Evolutionary conservation across 1,140 invertebrate genomes (phyloP), one percentile per base, ranked within the genome.

Genomic region (Cephus cinctus): DNA sequence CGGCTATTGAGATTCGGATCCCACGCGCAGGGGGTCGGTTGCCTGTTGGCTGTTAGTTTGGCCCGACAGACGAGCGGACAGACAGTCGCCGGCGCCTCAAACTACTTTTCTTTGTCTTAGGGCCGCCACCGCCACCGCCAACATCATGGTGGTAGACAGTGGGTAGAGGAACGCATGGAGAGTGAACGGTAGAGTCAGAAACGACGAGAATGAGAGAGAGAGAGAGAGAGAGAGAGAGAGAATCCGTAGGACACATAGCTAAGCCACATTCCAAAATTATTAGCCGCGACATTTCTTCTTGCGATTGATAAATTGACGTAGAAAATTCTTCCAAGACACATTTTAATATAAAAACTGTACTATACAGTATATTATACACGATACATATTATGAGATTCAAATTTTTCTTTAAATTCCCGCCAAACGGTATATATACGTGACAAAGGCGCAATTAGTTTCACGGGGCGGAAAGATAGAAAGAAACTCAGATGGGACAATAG

Each of bases 101-200:
- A 59, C 57, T 59, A 57, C 54, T 59, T 59, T 48, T 57, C 57
- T 60, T 57, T 54, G 57, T 60, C 57, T 60, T 57, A 43, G 30
- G 36, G 43, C 52, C 57, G 52, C 48, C 48, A 44, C 48, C 51
- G 47, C 16, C 40, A 35, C 22, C 34, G 40, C 42, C 23, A n/a
- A n/a, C n/a, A n/a, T n/a, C n/a, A n/a, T n/a, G n/a, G n/a, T 27
- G 25, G 15, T 39, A 44, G 41, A 47, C 44, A 32, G 25, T n/a
- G 25, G 25, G n/a, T 6, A 27, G n/a, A n/a, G n/a, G n/a, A n/a
- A n/a, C n/a, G n/a, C n/a, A n/a, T n/a, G n/a, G n/a, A n/a, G n/a
- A n/a, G n/a, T n/a, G n/a, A n/a, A n/a, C n/a, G n/a, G n/a, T n/a
- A n/a, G n/a, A n/a, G n/a, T n/a, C n/a, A n/a, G n/a, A n/a, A n/a